Conservation (phyloP, 2,888 invertebrate genomes). For the Malacosoma neustria region DNA sequence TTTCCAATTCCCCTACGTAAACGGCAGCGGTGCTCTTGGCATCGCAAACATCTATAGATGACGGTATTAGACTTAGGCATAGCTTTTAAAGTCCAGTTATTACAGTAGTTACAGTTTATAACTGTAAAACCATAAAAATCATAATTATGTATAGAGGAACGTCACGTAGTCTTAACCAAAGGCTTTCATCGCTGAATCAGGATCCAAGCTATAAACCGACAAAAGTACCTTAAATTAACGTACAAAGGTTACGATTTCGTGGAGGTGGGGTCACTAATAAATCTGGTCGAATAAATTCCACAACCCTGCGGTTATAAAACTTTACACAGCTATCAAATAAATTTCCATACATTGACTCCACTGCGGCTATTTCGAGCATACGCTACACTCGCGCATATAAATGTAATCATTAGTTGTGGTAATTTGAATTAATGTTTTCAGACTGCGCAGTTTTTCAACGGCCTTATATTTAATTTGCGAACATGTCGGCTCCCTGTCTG, state of each 20-base stretch:
- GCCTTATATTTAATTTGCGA: not conserved
- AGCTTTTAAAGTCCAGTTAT: too few relatives aligned
- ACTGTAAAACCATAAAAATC: too few relatives aligned
- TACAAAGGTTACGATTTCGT: conserved; percentile 41
- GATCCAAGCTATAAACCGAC: conserved; percentile 35
- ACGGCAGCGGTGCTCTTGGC: too few relatives aligned
- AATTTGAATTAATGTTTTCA: not conserved
- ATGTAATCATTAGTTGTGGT: conserved; percentile 16
- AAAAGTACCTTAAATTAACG: conserved; percentile 44
- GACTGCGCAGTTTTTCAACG: not conserved
- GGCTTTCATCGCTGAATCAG: too few relatives aligned
- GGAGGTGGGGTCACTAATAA: conserved; percentile 42
- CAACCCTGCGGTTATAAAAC: conserved; percentile 36
- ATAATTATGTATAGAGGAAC: too few relatives aligned
- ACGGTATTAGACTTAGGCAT: too few relatives aligned
- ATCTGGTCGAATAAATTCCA: conserved; percentile 39
- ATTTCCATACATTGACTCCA: conserved; percentile 32
- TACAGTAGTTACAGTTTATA: too few relatives aligned
- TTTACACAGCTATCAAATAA: conserved; percentile 37
- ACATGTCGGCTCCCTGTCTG: too few relatives aligned
- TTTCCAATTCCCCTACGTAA: too few relatives aligned
- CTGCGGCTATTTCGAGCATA: conserved; percentile 7
- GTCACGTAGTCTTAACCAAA: too few relatives aligned
- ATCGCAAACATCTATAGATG: too few relatives aligned
- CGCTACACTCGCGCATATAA: conserved; percentile 15